These are phyloP conservation scores for Pseudorectes ferrugineus DNA, from an alignment of 2,113 vertebrate species.

Conservation along the genomic window DNA sequence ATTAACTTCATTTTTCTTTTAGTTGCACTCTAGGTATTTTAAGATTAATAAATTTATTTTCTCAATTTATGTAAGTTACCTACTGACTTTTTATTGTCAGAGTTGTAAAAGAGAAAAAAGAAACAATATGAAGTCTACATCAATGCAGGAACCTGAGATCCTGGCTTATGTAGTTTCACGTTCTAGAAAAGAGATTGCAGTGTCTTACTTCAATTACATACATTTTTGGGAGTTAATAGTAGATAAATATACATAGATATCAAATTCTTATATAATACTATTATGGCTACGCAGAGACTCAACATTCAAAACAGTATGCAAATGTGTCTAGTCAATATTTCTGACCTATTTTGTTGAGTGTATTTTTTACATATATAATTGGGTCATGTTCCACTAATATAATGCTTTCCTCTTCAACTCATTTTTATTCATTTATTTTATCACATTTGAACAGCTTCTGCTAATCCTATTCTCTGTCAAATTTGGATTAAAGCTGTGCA, in stretches of 20 bases:
- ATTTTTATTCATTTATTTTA: slow-evolving; percentile 68
- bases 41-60: background rate
- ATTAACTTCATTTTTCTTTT: background rate
- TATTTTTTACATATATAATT: slow-evolving; percentile 57
- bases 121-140: background rate
- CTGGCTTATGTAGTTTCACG: background rate
- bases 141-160: background rate
- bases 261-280: slow-evolving; percentile 5
- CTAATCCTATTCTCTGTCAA: slow-evolving; percentile 58
- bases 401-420: slow-evolving; percentile 18
- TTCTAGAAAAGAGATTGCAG: background rate
- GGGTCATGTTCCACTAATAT: slow-evolving; percentile 47
- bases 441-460: slow-evolving; percentile 47
- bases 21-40: background rate
- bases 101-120: background rate
- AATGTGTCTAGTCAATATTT: slow-evolving; percentile 36
- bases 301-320: slow-evolving; percentile 25
- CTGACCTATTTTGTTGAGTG: slow-evolving; percentile 42
- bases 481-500: slow-evolving; percentile 40
- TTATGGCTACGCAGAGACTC: background rate
- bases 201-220: background rate
- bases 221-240: background rate
- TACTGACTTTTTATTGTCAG: background rate
- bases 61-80: background rate
- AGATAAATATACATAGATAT: background rate